These are phyloP conservation scores for Nemapogon koenigi DNA, from an alignment of 2,888 invertebrate species.

Conservation along the genomic window DNA sequence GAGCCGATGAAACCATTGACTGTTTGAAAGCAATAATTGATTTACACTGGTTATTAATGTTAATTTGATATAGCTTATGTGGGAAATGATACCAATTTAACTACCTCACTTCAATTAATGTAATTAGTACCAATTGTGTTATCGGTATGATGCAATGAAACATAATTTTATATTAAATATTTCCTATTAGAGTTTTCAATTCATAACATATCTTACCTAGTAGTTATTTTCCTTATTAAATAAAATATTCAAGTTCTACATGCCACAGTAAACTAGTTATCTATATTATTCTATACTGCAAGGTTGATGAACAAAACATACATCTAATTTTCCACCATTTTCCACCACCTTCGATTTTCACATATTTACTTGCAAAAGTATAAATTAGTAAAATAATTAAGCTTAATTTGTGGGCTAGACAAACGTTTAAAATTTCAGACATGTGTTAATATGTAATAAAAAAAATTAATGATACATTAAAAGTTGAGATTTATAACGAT, in stretches of 20 bases:
- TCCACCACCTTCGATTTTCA: too few species aligned
- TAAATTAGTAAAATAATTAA: too few species aligned
- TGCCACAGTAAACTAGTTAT: too few species aligned
- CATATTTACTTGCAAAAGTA: too few species aligned
- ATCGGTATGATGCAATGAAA: not conserved
- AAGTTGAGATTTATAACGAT: conserved; percentile 60
- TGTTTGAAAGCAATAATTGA: conserved; percentile 59
- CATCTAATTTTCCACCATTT: too few species aligned
- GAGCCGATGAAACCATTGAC: conserved; percentile 41
- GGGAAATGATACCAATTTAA: conserved; percentile 1
- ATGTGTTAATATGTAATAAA: conserved; percentile 65
- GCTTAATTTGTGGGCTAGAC: too few species aligned
- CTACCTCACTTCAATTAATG: not conserved
- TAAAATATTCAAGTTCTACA: too few species aligned
- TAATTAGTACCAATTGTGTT: too few species aligned
- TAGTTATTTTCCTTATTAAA: not conserved
- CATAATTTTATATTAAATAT: not conserved
- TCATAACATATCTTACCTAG: not conserved
- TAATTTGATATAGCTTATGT: conserved; percentile 37
- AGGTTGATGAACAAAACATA: too few species aligned
- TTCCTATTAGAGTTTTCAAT: not conserved
- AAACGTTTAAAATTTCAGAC: conserved; percentile 57
- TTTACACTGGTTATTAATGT: conserved; percentile 54
- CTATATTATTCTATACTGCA: too few species aligned
- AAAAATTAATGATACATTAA: conserved; percentile 61